phyloP scores from a whole-genome alignment of 2,797 vertebrate species.

The Cheirogaleus major region DNA sequence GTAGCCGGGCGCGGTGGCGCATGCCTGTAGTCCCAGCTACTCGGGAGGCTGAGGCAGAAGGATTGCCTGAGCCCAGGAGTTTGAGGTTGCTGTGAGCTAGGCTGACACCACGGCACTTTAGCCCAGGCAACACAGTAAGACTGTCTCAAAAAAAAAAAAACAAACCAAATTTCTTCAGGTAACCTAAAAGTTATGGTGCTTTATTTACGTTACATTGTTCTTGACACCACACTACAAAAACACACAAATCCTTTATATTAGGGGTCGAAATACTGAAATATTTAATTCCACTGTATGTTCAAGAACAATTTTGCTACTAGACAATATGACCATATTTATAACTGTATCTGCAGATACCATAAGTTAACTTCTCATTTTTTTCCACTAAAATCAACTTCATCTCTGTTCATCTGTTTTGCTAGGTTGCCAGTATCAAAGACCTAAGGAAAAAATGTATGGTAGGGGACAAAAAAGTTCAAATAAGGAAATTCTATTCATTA shows the following conservation, averaged over 20 bases:
- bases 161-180: not conserved
- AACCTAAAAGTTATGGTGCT: not conserved
- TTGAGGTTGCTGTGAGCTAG: too few species aligned
- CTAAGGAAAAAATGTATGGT: not conserved
- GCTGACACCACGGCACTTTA: too few species aligned
- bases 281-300: not conserved
- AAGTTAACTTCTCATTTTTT: not conserved
- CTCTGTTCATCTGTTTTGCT: constrained; percentile 11
- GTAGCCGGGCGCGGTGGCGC: too few species aligned
- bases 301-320: constrained; percentile 37
- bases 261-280: constrained; percentile 11
- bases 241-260: not conserved
- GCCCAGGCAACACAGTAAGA: too few species aligned
- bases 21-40: too few species aligned
- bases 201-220: not conserved
- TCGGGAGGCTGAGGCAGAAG: too few species aligned
- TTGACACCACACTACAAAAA: not conserved
- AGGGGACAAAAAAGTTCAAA: constrained; percentile 26
- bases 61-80: too few species aligned
- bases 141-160: too few species aligned
- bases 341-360: not conserved
- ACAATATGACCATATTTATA: not conserved
- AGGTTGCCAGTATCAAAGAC: not conserved
- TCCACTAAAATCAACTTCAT: constrained; percentile 30
- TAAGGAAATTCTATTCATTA: constrained; percentile 41